Evolutionary conservation across 1,140 invertebrate species (phyloP), one percentile per base, ranked within the genome.

Genomic region (Akabosia matsudoensis): DNA sequence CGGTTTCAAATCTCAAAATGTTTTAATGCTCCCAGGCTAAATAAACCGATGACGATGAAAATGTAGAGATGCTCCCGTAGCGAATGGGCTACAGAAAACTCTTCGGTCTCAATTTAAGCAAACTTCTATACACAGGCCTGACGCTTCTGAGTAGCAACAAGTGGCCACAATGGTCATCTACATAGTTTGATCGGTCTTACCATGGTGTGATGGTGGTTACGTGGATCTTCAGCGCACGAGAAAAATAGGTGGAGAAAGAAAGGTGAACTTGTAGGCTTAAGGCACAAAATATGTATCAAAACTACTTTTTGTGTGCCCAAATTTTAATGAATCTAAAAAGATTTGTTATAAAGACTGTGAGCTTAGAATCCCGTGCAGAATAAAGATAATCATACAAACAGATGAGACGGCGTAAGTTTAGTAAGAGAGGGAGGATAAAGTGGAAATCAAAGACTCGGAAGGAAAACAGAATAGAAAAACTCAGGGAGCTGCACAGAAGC

Each of bases 401-500:
- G n/a, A n/a, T n/a, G n/a, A n/a, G n/a, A n/a, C n/a, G n/a, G n/a
- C n/a, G n/a, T n/a, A n/a, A n/a, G n/a, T n/a, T n/a, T n/a, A n/a
- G n/a, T n/a, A n/a, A n/a, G n/a, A n/a, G n/a, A n/a, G n/a, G n/a
- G n/a, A n/a, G n/a, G n/a, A n/a, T n/a, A n/a, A n/a, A n/a, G n/a
- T n/a, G n/a, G n/a, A n/a, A n/a, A n/a, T n/a, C n/a, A n/a, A n/a
- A n/a, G n/a, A 45, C 7, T 45, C 37, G 37, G 37, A 45, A 18
- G 37, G 18, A 45, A 45, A 18, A 45, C 7, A 10, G 18, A 45
- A 45, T 45, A 45, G 18, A 45, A 45, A 31, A 67, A 30, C 10
- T 61, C 4, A 67, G 22, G 61, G 61, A 67, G 61, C 61, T 67
- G 31, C 61, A 67, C 61, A 67, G 61, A 67, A 67, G 61, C 61